Conservation (phyloP, 2,797 vertebrate genomes). For the Limosa lapponica region DNA sequence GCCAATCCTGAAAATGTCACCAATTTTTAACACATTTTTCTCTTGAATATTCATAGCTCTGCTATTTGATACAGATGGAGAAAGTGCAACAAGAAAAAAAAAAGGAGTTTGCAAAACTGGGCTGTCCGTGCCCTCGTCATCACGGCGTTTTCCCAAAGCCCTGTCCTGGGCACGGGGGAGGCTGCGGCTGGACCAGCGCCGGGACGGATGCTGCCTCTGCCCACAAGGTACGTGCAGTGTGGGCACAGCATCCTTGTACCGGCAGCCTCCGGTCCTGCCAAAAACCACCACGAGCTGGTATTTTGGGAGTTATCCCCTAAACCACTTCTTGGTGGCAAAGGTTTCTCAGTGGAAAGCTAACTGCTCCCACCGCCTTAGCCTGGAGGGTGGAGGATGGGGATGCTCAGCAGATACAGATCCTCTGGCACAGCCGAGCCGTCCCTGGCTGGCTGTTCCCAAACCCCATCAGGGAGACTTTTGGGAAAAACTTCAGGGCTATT, state of each 20-base stretch:
- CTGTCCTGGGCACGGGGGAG: not conserved
- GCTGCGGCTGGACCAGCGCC: fast-evolving
- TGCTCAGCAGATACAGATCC: not conserved
- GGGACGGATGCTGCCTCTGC: not conserved
- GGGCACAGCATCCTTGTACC: not conserved
- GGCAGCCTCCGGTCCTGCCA: fast-evolving
- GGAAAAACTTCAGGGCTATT: not conserved
- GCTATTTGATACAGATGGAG: not conserved
- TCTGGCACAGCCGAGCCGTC: not conserved
- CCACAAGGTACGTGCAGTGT: fast-evolving
- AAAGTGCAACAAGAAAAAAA: not conserved
- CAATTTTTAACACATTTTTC: slow-evolving; percentile 6
- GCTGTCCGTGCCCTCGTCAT: fast-evolving
- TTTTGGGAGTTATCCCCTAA: not conserved
- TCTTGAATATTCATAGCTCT: slow-evolving; percentile 59
- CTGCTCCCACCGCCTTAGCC: fast-evolving
- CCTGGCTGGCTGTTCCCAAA: not conserved
- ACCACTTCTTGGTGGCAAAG: not conserved
- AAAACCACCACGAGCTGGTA: fast-evolving
- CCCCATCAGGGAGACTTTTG: not conserved
- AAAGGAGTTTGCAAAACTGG: not conserved
- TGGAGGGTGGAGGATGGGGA: not conserved
- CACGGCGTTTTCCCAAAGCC: fast-evolving
- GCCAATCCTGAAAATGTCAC: slow-evolving; percentile 53
- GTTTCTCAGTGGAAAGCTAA: not conserved